Base-by-base conservation (phyloP, 2,797 vertebrate species). In the Rhinatrema bivittatum region DNA sequence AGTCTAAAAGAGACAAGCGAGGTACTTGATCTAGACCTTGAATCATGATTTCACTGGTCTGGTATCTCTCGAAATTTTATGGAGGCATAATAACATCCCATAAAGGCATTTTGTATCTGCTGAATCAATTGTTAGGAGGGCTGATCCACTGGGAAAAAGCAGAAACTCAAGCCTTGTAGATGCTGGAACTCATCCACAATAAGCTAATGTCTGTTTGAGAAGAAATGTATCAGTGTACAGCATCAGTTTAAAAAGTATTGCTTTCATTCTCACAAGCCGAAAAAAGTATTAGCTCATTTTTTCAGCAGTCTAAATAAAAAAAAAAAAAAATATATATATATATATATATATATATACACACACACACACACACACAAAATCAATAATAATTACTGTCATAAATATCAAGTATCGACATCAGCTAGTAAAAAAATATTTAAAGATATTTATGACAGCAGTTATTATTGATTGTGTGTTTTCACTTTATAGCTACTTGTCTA, bases 41-140 rank as follows among this genome's bases (percentile, higher is more conserved):
- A 10, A 19, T 36, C 15, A 20, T 15, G 16, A 38, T 19, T 17
- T 14, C 4, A 16, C 46, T 51, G 47, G 23, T 39, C 16, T 27
- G 9, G 14, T 16, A 7, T 16, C 35, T 36, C 20, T 25, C 20
- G 35, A 14, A 8, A 4, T 14, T 7, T n/a, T 20, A 10, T 12
- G 25, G 14, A 20, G 25, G 39, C 10, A 25, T n/a, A 9, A 15
- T 19, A n/a, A 20, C 16, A 11, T 27, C 35, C 16, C 10, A n/a
- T 16, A 20, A 20, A 36, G 24, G 30, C 37, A 31, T 42, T 27
- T 25, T 46, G 22, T 40, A 36, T 27, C 36, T 52, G 39, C 13
- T 39, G 29, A 46, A 39, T 36, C 29, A 24, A 36, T 46, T 32
- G 20, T 29, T 31, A 27, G 9, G 3, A 37, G 10, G 25, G 3